Conservation (phyloP, 2,113 vertebrate genomes). For the Notothenia coriiceps region DNA sequence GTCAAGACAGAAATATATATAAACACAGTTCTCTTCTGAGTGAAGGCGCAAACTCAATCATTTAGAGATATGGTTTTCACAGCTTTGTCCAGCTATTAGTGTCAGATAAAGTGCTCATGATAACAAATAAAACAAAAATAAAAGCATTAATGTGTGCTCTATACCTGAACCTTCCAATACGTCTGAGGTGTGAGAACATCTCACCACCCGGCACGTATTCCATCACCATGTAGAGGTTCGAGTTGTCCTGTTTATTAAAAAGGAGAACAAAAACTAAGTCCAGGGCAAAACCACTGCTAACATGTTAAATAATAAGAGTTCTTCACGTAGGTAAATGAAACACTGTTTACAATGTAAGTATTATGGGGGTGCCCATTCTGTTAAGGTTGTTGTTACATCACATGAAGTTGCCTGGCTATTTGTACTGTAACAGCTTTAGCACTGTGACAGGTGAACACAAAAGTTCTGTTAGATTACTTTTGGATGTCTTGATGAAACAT, state of each 20-base stretch:
- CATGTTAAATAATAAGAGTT: background rate
- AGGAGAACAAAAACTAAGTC: background rate
- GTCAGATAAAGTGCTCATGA: background rate
- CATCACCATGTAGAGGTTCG: slow-evolving; percentile 99
- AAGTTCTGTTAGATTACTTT: background rate
- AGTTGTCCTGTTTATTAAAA: slow-evolving; percentile 91
- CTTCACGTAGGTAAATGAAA: background rate
- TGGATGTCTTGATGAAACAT: background rate
- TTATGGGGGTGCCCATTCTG: background rate
- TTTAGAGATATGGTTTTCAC: background rate
- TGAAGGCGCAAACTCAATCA: background rate
- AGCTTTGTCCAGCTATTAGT: background rate
- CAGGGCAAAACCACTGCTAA: background rate
- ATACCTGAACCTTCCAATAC: slow-evolving; percentile 99
- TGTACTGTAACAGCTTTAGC: background rate
- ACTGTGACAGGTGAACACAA: background rate
- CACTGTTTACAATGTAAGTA: too few relatives aligned
- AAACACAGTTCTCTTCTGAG: background rate
- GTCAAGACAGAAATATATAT: slow-evolving; percentile 15
- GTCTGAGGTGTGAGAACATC: slow-evolving; percentile 99
- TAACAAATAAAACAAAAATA: background rate
- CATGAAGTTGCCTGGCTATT: background rate
- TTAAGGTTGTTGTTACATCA: too few relatives aligned
- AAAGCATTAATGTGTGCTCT: background rate
- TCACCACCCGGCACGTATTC: slow-evolving; percentile 98